Base-by-base conservation (phyloP, 2,797 vertebrate species). In the Alca torda region DNA sequence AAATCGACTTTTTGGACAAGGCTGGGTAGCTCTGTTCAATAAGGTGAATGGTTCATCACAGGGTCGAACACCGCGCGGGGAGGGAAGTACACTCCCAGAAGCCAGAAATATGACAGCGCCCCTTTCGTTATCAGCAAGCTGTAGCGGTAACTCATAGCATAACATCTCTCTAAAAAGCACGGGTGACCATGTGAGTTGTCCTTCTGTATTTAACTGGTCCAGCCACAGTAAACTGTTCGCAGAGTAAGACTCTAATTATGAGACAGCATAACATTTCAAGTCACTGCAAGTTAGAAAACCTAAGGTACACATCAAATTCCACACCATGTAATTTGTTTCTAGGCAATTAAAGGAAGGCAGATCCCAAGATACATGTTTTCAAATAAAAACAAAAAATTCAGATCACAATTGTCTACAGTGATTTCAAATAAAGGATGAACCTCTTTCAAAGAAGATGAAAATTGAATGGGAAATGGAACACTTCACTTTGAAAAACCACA, bases 51-150 rank as follows among this genome's bases (percentile, higher is more conserved):
- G 10, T 53, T 81, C 67, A 61, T 17, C 63, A 45, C 20, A 31
- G 25, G 48, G 50, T 48, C 2, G 1, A 39, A 24, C 9, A 73
- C 23, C 2, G 0, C 0, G 0, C 0, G 1, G 6, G 19, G 15
- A 87, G 16, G 43, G 41, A 80, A 60, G 45, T 4, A 39, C 41
- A 10, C 21, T 43, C 45, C 61, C 61, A 60, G n/a, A 68, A 31
- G 37, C 31, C 59, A 89, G 68, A 57, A 85, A 13, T 0, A 73
- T 41, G 54, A 43, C 61, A 18, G 30, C 33, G 41, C 6, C 31
- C 25, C 53, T 81, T 68, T 41, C 0, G 0, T 43, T 63, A 69
- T 37, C 72, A 73, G 61, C 41, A 53, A 93, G 68, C 60, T 48
- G 75, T 14, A 68, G 75, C 0, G 0, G 53, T 48, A 76, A 68